Base-by-base conservation (phyloP, 1,140 invertebrate genomes). In the Drosophila rhopaloa region DNA sequence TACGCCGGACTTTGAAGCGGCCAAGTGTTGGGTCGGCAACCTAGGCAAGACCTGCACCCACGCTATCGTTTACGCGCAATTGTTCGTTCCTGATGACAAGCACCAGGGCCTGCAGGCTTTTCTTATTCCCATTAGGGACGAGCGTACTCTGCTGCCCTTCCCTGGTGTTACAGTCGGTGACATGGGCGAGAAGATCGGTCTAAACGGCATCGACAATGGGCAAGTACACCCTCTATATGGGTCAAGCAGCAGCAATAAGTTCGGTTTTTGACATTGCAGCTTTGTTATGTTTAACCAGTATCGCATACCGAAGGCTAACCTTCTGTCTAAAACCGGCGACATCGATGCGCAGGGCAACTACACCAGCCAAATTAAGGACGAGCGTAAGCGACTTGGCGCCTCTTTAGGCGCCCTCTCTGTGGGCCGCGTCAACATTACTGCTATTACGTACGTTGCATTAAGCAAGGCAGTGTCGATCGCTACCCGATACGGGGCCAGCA, bases 221-320 rank as follows among this genome's bases (percentile, higher is more conserved):
- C 96, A 68, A 44, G 55, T 47, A 16, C 44, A 11, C 29, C 10
- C 5, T 10, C 13, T 27, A 10, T 14, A 27, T 35, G 13, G 1
- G 9, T 14, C 4, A 6, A 11, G 5, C 4, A 13, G 1, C 13
- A 19, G 5, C 5, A 51, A 50, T 29, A 19, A 43, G 9, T 56
- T 6, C 16, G 6, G 5, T n/a, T 38, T 5, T 35, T 8, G 10
- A 4, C 3, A n/a, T 58, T 68, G 8, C 65, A 94, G 94, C 10
- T 98, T 98, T 92, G 92, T 98, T 5, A 95, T 97, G 91, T 98
- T 99, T 90, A 94, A 97, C 62, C 95, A 98, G 65, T 98, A 97
- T 91, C 93, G 93, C 57, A 95, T 99, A 46, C 96, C 97, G 0
- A 95, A 95, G 56, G 95, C 95, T 61, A 95, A 95, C 90, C 93